Conservation (phyloP, 23 tunicate species). For the Ciona savignyi region DNA sequence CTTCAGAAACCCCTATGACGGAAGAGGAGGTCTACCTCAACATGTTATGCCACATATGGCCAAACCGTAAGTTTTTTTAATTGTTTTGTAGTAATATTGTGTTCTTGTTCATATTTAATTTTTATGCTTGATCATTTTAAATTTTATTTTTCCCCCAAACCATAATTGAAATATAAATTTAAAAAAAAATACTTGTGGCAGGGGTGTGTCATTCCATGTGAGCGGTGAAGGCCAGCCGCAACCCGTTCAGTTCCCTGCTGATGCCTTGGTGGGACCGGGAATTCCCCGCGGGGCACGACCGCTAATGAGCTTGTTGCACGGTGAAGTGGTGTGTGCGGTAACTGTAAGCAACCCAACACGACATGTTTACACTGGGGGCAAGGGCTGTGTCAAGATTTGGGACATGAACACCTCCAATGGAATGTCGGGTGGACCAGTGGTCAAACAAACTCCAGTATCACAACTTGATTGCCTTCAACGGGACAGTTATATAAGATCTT, state of each 20-base stretch:
- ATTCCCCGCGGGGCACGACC: slow-evolving; percentile 76
- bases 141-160: too few relatives aligned
- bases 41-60: slow-evolving; percentile 54
- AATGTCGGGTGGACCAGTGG: slow-evolving; percentile 12
- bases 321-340: slow-evolving; percentile 97
- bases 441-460: slow-evolving; percentile 78
- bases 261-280: slow-evolving; percentile 79
- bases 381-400: slow-evolving; percentile 96
- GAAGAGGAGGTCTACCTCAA: slow-evolving; percentile 19
- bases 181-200: too few relatives aligned
- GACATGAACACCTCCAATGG: slow-evolving; percentile 56
- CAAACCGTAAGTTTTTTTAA: slow-evolving; percentile 50
- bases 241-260: slow-evolving; percentile 92
- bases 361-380: slow-evolving; percentile 95
- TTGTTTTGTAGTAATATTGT: too few relatives aligned
- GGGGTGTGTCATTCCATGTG: slow-evolving; percentile 75
- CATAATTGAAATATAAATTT: too few relatives aligned
- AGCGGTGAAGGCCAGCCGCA: slow-evolving; percentile 77
- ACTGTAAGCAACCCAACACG: slow-evolving; percentile 88
- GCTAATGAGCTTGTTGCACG: slow-evolving; percentile 62
- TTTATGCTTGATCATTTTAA: too few relatives aligned
- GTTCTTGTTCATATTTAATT: too few relatives aligned
- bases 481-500: slow-evolving; percentile 86
- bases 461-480: slow-evolving; percentile 81
- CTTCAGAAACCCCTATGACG: too few relatives aligned